Conservation (phyloP, 2,113 vertebrate species). For the Buteo buteo region DNA sequence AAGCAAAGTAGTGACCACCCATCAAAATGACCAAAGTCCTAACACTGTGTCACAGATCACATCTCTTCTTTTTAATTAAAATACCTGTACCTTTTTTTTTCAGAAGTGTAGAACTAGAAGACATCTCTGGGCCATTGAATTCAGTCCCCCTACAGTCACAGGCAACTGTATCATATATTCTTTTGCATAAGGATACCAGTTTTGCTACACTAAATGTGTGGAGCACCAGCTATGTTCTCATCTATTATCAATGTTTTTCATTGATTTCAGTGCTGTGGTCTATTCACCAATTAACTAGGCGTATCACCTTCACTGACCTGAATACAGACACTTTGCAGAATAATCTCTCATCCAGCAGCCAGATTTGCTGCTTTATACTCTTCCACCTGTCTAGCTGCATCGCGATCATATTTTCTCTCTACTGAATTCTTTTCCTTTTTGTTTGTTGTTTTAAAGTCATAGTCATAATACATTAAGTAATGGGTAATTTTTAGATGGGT, state of each 20-base stretch:
- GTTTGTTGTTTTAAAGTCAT: neutral
- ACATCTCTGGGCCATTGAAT: neutral
- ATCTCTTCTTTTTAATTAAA: neutral
- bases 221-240: neutral
- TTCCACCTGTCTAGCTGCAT: slow-evolving; percentile 44
- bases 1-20: neutral
- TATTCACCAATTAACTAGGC: slow-evolving; percentile 9
- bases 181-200: neutral
- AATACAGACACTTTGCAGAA: slow-evolving; percentile 4
- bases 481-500: neutral
- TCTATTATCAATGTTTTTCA: neutral
- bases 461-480: neutral
- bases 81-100: neutral
- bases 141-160: neutral
- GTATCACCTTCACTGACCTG: slow-evolving; percentile 40
- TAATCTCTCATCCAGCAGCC: neutral
- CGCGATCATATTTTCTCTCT: neutral
- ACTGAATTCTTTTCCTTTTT: neutral
- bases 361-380: slow-evolving; percentile 8
- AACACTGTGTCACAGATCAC: neutral
- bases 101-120: neutral
- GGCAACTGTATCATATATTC: neutral
- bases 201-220: neutral
- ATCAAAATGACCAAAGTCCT: neutral
- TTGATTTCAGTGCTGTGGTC: slow-evolving; percentile 8